Evolutionary conservation across 2,113 vertebrate species (phyloP).

Genomic region (Alexandromys fortis): DNA sequence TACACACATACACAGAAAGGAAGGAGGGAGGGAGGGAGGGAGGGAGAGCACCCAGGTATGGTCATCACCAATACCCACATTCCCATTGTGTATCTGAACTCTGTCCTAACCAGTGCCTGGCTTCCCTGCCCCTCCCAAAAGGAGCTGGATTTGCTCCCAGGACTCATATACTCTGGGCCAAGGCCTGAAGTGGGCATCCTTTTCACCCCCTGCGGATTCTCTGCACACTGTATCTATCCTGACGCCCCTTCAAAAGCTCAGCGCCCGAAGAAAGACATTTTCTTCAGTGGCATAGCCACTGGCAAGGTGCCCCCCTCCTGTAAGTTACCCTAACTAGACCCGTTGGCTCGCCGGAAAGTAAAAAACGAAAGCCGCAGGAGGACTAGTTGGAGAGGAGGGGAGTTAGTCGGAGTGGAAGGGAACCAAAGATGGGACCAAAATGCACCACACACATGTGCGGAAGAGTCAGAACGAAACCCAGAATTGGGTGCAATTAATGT

Average conservation of each 20-base stretch:
- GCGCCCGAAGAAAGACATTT: background rate
- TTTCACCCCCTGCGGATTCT: background rate
- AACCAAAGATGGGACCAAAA: background rate
- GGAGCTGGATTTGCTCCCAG: background rate
- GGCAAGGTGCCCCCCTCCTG: background rate
- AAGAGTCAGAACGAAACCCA: no score
- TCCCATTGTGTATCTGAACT: background rate
- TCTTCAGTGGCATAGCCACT: background rate
- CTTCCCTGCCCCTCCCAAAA: background rate
- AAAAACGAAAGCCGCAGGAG: background rate
- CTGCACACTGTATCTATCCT: background rate
- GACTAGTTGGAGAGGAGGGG: background rate
- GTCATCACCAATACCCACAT: background rate
- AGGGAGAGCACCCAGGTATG: background rate
- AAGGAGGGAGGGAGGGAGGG: fast-evolving
- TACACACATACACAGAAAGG: background rate
- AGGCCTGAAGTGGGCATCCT: no score
- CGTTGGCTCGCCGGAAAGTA: background rate
- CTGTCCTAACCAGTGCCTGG: background rate
- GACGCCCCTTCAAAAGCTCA: background rate
- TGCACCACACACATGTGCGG: no score
- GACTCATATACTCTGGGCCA: background rate
- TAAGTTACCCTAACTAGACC: background rate
- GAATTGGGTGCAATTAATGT: background rate
- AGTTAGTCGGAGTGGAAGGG: no score